These are phyloP conservation scores for Agrochola lychnidis DNA, from an alignment of 2,888 invertebrate species.

Conservation along the genomic window DNA sequence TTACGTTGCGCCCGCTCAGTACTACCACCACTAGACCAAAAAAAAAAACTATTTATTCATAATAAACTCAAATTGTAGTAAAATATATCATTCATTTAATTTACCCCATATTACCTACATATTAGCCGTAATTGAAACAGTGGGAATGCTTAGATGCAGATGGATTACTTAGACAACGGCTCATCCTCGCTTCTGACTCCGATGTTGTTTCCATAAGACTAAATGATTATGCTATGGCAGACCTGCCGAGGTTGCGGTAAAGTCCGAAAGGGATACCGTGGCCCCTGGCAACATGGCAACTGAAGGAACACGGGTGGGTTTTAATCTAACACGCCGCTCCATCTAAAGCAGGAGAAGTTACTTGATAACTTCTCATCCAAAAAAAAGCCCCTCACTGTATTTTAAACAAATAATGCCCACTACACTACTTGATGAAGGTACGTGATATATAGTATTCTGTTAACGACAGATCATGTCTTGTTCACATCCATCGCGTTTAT, in stretches of 20 bases:
- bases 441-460: not conserved
- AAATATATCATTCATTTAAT: not conserved
- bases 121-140: not conserved
- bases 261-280: too few relatives aligned
- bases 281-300: too few relatives aligned
- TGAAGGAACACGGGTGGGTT: too few relatives aligned
- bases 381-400: too few relatives aligned
- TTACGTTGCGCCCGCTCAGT: slow-evolving; percentile 65
- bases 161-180: not conserved
- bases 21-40: slow-evolving; percentile 68
- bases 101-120: not conserved
- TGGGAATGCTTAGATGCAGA: too few relatives aligned
- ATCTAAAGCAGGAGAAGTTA: too few relatives aligned
- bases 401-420: not conserved
- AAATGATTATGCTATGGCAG: not conserved
- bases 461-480: not conserved
- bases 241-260: too few relatives aligned
- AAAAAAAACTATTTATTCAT: slow-evolving; percentile 28
- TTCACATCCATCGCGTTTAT: not conserved
- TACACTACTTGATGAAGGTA: not conserved
- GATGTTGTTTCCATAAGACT: not conserved
- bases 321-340: too few relatives aligned
- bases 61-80: slow-evolving; percentile 20
- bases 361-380: too few relatives aligned
- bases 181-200: not conserved